Conservation (phyloP, 2,797 vertebrate genomes). For the Syndactyla subalaris region DNA sequence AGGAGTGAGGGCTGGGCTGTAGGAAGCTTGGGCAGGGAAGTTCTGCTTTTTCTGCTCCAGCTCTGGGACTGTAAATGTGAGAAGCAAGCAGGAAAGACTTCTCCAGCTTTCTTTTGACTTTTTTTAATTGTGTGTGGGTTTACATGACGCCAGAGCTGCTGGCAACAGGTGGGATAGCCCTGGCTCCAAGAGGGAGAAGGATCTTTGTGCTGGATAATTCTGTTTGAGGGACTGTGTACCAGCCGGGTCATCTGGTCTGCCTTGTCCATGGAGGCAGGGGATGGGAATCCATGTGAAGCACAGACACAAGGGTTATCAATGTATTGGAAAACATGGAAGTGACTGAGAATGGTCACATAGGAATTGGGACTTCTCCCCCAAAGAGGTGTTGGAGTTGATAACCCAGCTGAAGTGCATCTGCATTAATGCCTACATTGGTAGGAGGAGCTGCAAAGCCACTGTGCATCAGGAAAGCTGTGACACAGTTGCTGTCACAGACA, state of each 20-base stretch:
- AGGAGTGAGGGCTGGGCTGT: neutral
- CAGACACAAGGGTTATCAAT: neutral
- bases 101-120: neutral
- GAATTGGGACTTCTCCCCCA: neutral
- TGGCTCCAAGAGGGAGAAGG: fast-evolving
- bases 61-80: neutral
- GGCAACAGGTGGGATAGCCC: neutral
- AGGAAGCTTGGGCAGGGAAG: neutral
- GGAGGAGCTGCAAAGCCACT: neutral
- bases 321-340: neutral
- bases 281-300: neutral
- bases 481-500: neutral
- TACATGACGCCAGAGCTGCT: neutral
- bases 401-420: neutral
- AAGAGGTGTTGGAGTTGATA: neutral
- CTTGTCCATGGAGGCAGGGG: neutral
- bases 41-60: neutral
- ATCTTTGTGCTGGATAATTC: neutral
- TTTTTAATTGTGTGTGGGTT: neutral
- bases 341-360: neutral
- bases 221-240: neutral
- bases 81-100: neutral
- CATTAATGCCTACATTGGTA: neutral
- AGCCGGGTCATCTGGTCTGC: neutral
- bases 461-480: neutral